phyloP scores from a whole-genome alignment of 2,113 vertebrate species.

The Psophia crepitans region DNA sequence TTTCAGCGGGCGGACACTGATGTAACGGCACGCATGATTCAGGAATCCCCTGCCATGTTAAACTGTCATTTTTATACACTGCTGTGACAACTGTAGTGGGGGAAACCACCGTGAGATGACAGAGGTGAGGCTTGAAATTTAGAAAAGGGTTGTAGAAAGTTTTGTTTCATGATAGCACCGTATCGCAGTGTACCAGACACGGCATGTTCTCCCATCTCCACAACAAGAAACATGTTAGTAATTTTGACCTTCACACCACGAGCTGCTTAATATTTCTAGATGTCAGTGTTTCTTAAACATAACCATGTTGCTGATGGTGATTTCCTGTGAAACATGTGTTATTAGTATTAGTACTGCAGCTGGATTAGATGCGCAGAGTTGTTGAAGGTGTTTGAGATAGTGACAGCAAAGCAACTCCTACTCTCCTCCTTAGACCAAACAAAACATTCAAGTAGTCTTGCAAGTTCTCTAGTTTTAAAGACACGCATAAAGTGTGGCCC shows the following conservation, averaged over 20 bases:
- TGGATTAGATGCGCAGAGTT: background rate
- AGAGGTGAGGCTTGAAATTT: background rate
- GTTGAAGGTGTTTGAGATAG: background rate
- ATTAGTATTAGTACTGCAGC: background rate
- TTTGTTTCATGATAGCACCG: background rate
- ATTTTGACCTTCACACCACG: background rate
- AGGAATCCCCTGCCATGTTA: background rate
- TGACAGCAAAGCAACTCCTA: constrained; percentile 4
- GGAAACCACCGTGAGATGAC: background rate
- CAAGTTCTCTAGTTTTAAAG: constrained; percentile 2
- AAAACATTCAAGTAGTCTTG: constrained; percentile 12
- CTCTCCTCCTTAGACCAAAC: background rate
- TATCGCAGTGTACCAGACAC: background rate
- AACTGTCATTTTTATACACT: background rate
- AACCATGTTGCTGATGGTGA: background rate
- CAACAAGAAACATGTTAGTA: background rate
- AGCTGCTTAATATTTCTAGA: background rate
- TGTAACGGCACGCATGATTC: background rate
- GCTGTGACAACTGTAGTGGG: background rate
- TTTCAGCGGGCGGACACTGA: background rate
- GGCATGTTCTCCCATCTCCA: background rate
- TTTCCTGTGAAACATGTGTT: background rate
- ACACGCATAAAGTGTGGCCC: background rate
- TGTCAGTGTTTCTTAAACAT: background rate
- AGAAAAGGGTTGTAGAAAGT: background rate